Evolutionary conservation across 2,888 invertebrate genomes (phyloP).

Genomic region (Lymantria monacha): DNA sequence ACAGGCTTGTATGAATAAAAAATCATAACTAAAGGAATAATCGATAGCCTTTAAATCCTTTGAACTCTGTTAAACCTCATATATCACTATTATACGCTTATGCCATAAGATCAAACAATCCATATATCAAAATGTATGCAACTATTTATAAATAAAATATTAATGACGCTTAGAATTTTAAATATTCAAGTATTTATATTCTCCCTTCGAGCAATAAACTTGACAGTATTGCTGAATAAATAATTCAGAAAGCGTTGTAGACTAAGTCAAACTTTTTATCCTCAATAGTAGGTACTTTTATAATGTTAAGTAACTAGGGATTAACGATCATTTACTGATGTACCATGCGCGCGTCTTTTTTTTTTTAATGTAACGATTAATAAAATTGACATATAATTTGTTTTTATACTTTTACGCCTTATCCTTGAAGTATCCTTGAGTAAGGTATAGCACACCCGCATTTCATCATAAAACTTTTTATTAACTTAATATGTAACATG

Average conservation of each 20-base stretch:
- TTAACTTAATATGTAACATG: neutral
- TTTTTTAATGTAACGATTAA: slow-evolving; percentile 25
- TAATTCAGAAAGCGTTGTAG: slow-evolving; percentile 58
- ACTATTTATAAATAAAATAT: slow-evolving; percentile 16
- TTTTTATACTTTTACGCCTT: no score
- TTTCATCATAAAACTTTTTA: neutral
- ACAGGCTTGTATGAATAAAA: no score
- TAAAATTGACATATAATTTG: slow-evolving; percentile 15
- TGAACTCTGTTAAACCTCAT: no score
- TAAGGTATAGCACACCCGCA: neutral
- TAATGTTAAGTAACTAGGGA: slow-evolving; percentile 46
- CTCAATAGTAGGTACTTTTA: slow-evolving; percentile 49
- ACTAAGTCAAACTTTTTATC: slow-evolving; percentile 55
- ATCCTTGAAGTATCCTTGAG: neutral
- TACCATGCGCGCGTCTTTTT: slow-evolving; percentile 23
- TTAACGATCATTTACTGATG: slow-evolving; percentile 38
- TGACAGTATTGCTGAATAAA: slow-evolving; percentile 58
- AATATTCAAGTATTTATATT: slow-evolving; percentile 49
- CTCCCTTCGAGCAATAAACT: slow-evolving; percentile 44
- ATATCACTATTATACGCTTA: no score
- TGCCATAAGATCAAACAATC: no score
- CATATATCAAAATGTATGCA: neutral
- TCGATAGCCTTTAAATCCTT: no score
- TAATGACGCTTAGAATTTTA: slow-evolving; percentile 25
- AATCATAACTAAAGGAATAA: no score